A percentile compares a stretch with the other conserved stretches of the same genome.
Conservation (phyloP, 2,888 invertebrate species). For the Thereva unica region DNA sequence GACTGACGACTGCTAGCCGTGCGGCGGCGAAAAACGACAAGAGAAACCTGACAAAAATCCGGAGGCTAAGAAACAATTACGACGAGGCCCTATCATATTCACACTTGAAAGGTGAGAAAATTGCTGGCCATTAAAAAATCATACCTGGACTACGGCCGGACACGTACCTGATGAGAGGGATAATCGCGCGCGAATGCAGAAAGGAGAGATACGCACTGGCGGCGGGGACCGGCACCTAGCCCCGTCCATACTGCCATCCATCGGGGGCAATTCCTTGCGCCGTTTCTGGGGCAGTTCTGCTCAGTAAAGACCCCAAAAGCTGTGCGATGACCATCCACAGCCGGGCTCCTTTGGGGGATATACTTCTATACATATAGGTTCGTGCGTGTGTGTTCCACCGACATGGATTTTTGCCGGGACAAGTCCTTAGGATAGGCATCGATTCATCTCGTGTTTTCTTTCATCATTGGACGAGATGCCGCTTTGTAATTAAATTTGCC, state of each 20-base stretch:
- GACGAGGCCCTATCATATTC: conserved; percentile 55
- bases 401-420: conserved; percentile 4
- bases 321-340: neutral
- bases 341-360: neutral
- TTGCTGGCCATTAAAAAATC: conserved; percentile 60
- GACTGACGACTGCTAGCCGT: neutral
- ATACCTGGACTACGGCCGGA: conserved; percentile 44
- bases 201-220: too few relatives aligned
- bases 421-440: conserved; percentile 27
- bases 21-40: conserved; percentile 6
- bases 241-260: neutral
- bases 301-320: neutral
- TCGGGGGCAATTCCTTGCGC: conserved; percentile 20
- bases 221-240: too few relatives aligned
- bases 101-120: conserved; percentile 60
- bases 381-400: neutral
- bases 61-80: conserved; percentile 43
- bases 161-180: conserved; percentile 31
- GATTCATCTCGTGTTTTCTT: conserved; percentile 42
- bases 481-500: conserved; percentile 43
- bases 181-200: conserved; percentile 15
- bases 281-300: conserved; percentile 3
- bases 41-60: conserved; percentile 34
- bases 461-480: conserved; percentile 41
- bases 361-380: conserved; percentile 2